Percentiles rank a stretch among this genome's conserved stretches.
phyloP scores from a whole-genome alignment of 2,113 vertebrate genomes.

The Anarrhichthys ocellatus region DNA sequence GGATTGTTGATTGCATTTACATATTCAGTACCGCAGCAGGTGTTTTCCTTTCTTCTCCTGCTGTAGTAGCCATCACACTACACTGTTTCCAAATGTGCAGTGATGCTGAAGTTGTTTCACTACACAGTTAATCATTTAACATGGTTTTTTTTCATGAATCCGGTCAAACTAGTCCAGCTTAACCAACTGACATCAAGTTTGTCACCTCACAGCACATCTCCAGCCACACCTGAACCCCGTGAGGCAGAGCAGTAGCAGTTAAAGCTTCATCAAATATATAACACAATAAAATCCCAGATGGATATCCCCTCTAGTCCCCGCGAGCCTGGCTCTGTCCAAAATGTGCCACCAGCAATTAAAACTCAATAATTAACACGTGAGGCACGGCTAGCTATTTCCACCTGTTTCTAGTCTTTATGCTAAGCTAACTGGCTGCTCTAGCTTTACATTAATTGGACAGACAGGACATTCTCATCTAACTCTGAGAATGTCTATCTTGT shows the following conservation, averaged over 20 bases:
- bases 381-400: not conserved
- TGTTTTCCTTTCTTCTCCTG: slow-evolving; percentile 25
- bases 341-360: not conserved
- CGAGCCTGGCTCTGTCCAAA: not conserved
- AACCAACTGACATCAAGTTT: not conserved
- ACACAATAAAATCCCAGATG: not conserved
- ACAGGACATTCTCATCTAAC: not conserved
- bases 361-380: not conserved
- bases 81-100: not conserved
- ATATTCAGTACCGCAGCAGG: slow-evolving; percentile 47
- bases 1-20: slow-evolving; percentile 55
- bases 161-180: not conserved
- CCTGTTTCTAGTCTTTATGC: not conserved
- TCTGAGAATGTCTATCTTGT: not conserved
- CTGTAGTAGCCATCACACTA: not conserved
- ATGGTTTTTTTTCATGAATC: not conserved
- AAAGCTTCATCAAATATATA: not conserved
- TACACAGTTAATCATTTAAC: not conserved
- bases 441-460: not conserved
- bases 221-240: not conserved
- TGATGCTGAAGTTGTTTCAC: not conserved
- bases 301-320: not conserved
- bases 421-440: not conserved
- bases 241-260: not conserved
- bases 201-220: not conserved